Evolutionary conservation across 2,888 invertebrate genomes (phyloP), one percentile per base, ranked within the genome.

Genomic region (Trisateles emortualis): DNA sequence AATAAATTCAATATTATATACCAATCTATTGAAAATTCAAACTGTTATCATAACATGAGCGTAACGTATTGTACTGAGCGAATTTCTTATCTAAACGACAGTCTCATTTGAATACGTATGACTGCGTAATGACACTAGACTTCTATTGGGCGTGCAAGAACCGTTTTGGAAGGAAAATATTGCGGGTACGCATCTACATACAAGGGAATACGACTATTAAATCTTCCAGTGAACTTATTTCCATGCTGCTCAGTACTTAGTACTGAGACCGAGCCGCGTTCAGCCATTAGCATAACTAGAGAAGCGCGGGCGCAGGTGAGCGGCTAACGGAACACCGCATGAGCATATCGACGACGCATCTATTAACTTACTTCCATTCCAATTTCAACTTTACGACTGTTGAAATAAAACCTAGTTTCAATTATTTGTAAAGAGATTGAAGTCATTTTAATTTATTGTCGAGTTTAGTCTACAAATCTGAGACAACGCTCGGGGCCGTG

Each of bases 231-330:
- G 74, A 64, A 73, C 76, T 69, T 80, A 79, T 83, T 81, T 81
- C 80, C 63, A 77, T 75, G 78, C 74, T 79, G 76, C 75, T 68
- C 70, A 74, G 75, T 78, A 71, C 74, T 75, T 65, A 75, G 75
- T 80, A 76, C 79, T 74, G 74, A 80, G 79, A 84, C 79, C 81
- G 72, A 78, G 83, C 72, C 64, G 64, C 83, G 77, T 79, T 84
- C 76, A 79, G 72, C 86, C 79, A 90, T 92, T 91, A 90, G 87
- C 91, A 91, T 91, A 90, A 90, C 90, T 86, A 88, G 87, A 88
- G 89, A 90, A 85, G 89, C 86, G 86, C 88, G 81, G 79, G 85
- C 90, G 86, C 90, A 90, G 90, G 88, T 90, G 90, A 91, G 81
- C 87, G 85, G 52, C 79, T 91, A 91, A 92, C 92, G 92, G 92